Base-by-base conservation (phyloP, 1,140 invertebrate species). In the Carposina sasakii region DNA sequence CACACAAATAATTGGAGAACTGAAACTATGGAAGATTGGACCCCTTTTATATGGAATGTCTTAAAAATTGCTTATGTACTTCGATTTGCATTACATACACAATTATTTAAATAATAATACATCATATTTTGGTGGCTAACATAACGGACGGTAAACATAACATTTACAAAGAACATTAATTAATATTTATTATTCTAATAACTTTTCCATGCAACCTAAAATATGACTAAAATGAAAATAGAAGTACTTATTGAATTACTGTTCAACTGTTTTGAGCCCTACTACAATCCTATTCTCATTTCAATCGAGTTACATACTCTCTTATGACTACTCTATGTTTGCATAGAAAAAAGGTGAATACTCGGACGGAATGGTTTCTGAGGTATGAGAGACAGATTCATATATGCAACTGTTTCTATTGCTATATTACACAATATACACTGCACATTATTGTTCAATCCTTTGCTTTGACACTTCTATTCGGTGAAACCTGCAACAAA, bases 281-380 rank as follows among this genome's bases (percentile, higher is more conserved):
- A n/a, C n/a, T n/a, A 65, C 48, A 65, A 67, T 78, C 77, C 77
- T 81, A 81, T 81, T 81, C 62, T 76, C 77, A 81, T 81, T 81
- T 81, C 60, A 81, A 72, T 81, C 77, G 17, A 19, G 6, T 33
- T 33, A 33, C 13, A 3, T 13, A n/a, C n/a, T n/a, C n/a, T n/a
- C n/a, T n/a, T n/a, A n/a, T n/a, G n/a, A n/a, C n/a, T n/a, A n/a
- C n/a, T n/a, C n/a, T n/a, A n/a, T n/a, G n/a, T n/a, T n/a, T n/a
- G n/a, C n/a, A n/a, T n/a, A n/a, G n/a, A n/a, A n/a, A n/a, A n/a
- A n/a, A n/a, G n/a, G n/a, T n/a, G n/a, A 26, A 26, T 26, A 26
- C 24, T 5, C 12, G 5, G 24, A 26, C 5, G 12, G 12, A 6
- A 26, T 26, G 12, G 12, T 6, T 12, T 6, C 10, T 33, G 31